A percentile compares a stretch with the other conserved stretches of the same genome.
phyloP scores from a whole-genome alignment of 2,797 vertebrate species.

The Prunella strophiata region DNA sequence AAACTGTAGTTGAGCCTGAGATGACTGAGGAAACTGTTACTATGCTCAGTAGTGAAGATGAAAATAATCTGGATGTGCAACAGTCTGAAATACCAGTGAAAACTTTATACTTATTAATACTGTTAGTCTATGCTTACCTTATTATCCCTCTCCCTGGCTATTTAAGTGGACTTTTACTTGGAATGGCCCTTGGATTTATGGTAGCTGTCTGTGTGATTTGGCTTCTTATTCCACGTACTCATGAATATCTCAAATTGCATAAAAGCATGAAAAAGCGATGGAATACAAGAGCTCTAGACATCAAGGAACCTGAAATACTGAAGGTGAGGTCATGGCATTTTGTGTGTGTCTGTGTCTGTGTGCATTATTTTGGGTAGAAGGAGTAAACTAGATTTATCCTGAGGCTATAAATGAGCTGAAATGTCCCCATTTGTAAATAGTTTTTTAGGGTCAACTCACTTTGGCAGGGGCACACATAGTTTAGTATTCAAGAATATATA shows the following conservation, averaged over 20 bases:
- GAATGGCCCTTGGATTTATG: constrained; percentile 90
- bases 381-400: not conserved
- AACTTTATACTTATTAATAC: constrained; percentile 83
- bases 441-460: not conserved
- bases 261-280: constrained; percentile 62
- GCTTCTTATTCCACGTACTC: constrained; percentile 85
- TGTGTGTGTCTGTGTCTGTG: not conserved
- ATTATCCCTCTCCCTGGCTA: constrained; percentile 91
- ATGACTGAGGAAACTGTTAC: constrained; percentile 39
- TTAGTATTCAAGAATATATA: not conserved
- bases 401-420: not conserved
- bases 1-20: constrained; percentile 32
- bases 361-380: not conserved
- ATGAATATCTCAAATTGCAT: constrained; percentile 58
- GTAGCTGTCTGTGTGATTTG: constrained; percentile 89
- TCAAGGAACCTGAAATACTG: constrained; percentile 90
- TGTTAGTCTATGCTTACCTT: constrained; percentile 89
- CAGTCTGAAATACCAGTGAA: constrained; percentile 82
- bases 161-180: constrained; percentile 86
- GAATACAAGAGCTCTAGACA: constrained; percentile 82
- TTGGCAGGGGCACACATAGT: not conserved
- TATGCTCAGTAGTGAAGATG: constrained; percentile 76
- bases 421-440: not conserved
- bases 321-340: constrained; percentile 82
- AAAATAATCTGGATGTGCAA: constrained; percentile 72